Base-by-base conservation (phyloP, 2,797 vertebrate species). In the Phoxinus dragarum region DNA sequence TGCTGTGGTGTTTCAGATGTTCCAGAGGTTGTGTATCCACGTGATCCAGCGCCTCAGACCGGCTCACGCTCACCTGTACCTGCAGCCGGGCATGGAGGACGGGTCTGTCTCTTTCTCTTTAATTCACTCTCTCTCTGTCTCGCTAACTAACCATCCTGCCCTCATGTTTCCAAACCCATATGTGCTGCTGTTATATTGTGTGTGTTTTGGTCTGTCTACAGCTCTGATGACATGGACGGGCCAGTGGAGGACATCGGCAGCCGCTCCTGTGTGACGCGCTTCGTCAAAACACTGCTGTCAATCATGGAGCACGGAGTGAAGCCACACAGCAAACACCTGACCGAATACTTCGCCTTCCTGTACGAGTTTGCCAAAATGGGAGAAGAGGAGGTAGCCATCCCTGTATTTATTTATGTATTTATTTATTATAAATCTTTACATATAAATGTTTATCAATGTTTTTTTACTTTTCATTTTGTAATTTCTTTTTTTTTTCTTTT, bases 241-340 rank as follows among this genome's bases (percentile, higher is more conserved):
- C 97, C 98, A 0, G 98, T 99, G 93, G 98, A 99, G 94, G 98
- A 99, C 92, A 98, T 99, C 14, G 98, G 98, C 52, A 98, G 98
- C 86, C 96, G 98, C 16, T 99, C 98, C 0, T 99, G 98, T 40
- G 98, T 99, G 44, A 99, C 98, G 0, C 97, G 98, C 90, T 99
- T 99, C 10, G 98, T 99, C 21, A 99, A 99, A 92, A 99, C 98
- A 0, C 95, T 99, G 47, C 91, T 99, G 92, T 96, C 98, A 80
- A 99, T 99, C 93, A 99, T 99, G 98, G 98, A 99, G 90, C 98
- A 99, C n/a, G 98, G 98, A 0, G 98, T 99, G 47, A 99, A 99
- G 82, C 98, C 98, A 21, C 98, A 99, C 95, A 99, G 98, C 94
- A 99, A 99, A 92, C 98, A 99, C 93, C 96, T 99, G 91, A 99